Percentiles rank a stretch among this genome's conserved stretches.
Conservation (phyloP, 2,888 invertebrate species). For the Drosophila setosimentum region DNA sequence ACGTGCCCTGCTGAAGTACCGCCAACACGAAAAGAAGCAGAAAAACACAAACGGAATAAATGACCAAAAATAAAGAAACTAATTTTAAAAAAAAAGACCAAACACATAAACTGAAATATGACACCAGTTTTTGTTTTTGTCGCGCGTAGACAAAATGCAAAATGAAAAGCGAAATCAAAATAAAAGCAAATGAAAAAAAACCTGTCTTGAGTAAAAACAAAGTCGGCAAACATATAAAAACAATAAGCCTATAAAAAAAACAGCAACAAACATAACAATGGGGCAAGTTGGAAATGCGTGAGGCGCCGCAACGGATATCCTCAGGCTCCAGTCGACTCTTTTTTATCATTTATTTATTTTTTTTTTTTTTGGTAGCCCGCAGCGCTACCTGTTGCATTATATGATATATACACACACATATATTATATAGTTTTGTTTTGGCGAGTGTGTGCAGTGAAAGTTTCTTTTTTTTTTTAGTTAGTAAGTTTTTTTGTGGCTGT, state of each 20-base stretch:
- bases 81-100: constrained; percentile 42
- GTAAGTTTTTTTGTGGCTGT: constrained; percentile 16
- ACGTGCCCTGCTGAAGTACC: constrained; percentile 11
- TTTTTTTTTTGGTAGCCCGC: constrained; percentile 32
- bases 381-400: constrained; percentile 57
- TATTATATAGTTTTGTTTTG: constrained; percentile 18
- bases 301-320: constrained; percentile 65
- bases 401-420: constrained; percentile 8
- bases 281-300: constrained; percentile 40
- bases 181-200: constrained; percentile 42
- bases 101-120: constrained; percentile 52
- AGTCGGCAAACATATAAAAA: constrained; percentile 58
- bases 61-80: constrained; percentile 30
- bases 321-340: constrained; percentile 31
- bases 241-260: constrained; percentile 54
- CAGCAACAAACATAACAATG: constrained; percentile 34
- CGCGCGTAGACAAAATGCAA: constrained; percentile 55
- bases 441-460: constrained; percentile 59
- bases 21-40: constrained; percentile 13
- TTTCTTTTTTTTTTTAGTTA: constrained; percentile 31
- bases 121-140: constrained; percentile 61
- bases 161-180: constrained; percentile 68
- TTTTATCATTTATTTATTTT: neutral
- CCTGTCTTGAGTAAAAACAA: constrained; percentile 50
- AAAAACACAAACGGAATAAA: constrained; percentile 19